A percentile compares a stretch with the other conserved stretches of the same genome.
phyloP scores from a whole-genome alignment of 2,888 invertebrate genomes.

The Lydus trimaculatus region DNA sequence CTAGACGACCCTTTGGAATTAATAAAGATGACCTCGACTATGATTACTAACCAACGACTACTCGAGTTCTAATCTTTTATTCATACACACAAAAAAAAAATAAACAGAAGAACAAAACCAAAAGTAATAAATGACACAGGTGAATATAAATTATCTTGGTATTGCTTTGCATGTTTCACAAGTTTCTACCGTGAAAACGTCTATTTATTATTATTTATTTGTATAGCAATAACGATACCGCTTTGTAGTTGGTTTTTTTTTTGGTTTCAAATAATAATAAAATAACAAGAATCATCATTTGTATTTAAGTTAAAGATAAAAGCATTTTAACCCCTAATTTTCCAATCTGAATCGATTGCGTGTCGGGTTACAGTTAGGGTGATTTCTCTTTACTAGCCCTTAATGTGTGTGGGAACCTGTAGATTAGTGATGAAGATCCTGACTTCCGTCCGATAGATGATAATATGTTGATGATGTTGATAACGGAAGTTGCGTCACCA shows the following conservation, averaged over 20 bases:
- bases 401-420: conserved; percentile 56
- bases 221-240: not conserved
- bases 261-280: not conserved
- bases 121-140: not conserved
- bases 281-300: not conserved
- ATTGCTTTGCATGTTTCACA: not conserved
- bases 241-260: not conserved
- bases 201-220: not conserved
- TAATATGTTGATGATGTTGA: conserved; percentile 34
- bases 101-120: not conserved
- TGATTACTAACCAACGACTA: not conserved
- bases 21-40: conserved; percentile 8
- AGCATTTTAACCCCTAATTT: conserved; percentile 7
- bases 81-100: not conserved
- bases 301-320: not conserved
- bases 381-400: conserved; percentile 38
- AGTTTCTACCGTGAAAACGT: not conserved
- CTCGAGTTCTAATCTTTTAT: not conserved
- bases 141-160: not conserved
- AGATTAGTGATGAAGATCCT: conserved; percentile 53
- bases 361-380: conserved; percentile 28
- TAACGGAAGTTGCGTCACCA: conserved; percentile 46
- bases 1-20: not conserved
- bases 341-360: conserved; percentile 27
- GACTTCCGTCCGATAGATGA: conserved; percentile 52